These are phyloP conservation scores for Aphelocoma californica DNA, from an alignment of 2,797 vertebrate species.

Conservation along the genomic window DNA sequence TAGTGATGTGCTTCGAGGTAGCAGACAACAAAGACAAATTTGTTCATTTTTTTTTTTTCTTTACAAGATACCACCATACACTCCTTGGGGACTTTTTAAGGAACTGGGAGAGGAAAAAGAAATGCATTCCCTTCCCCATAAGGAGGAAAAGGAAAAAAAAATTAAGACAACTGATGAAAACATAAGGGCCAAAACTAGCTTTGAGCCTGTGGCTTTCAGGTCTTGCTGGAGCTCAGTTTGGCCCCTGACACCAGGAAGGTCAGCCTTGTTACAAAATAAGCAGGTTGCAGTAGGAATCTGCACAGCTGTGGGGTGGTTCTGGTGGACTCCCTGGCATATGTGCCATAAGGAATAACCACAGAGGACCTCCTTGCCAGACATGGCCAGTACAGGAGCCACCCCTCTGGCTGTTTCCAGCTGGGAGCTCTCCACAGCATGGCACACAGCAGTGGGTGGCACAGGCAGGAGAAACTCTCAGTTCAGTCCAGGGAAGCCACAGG, in stretches of 20 bases:
- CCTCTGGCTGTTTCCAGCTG: neutral
- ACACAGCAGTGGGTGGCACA: neutral
- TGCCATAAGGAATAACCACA: neutral
- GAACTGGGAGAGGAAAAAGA: neutral
- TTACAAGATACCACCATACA: accelerated
- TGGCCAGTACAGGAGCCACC: neutral
- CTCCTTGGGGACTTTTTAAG: neutral
- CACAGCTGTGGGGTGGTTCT: neutral
- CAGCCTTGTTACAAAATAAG: neutral
- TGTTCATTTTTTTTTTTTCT: neutral
- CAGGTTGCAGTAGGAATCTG: neutral
- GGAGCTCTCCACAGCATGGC: neutral
- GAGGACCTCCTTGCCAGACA: neutral
- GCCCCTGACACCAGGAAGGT: neutral
- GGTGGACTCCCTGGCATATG: too few relatives aligned
- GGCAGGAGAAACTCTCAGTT: neutral
- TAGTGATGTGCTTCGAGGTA: neutral
- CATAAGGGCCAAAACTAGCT: neutral
- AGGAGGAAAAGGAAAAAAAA: neutral
- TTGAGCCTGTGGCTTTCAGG: neutral
- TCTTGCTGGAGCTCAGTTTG: neutral
- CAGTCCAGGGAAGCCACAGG: neutral
- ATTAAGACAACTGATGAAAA: neutral
- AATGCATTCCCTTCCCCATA: neutral
- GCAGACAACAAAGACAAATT: neutral